phyloP scores from a whole-genome alignment of 2,888 invertebrate genomes.

The Tetrapedia diversipes region DNA sequence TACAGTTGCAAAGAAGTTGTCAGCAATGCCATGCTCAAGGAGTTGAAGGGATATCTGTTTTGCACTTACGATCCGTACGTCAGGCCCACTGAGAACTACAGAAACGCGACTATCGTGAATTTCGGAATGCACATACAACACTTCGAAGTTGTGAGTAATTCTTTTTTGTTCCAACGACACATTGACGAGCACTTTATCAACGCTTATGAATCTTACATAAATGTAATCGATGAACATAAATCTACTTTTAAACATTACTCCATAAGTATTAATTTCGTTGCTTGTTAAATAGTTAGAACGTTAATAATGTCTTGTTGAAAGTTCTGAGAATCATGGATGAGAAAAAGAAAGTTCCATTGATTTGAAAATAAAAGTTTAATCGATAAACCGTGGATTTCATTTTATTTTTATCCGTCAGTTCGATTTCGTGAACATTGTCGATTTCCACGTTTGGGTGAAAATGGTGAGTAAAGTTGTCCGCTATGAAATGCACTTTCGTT shows the following conservation, averaged over 20 bases:
- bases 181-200: too few species aligned
- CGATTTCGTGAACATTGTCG: neutral
- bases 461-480: slow-evolving; percentile 29
- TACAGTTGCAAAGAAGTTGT: slow-evolving; percentile 69
- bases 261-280: too few species aligned
- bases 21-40: slow-evolving; percentile 60
- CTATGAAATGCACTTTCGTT: neutral
- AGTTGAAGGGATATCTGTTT: slow-evolving; percentile 84
- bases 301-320: too few species aligned
- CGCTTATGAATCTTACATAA: too few species aligned
- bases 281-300: too few species aligned
- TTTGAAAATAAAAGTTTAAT: too few species aligned
- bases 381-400: neutral
- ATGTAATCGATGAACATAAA: too few species aligned
- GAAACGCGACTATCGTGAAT: slow-evolving; percentile 83
- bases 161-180: neutral
- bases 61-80: slow-evolving; percentile 83
- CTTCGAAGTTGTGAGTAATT: slow-evolving; percentile 78
- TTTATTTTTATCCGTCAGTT: slow-evolving; percentile 17
- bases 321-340: too few species aligned
- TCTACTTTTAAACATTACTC: too few species aligned
- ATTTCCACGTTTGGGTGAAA: neutral
- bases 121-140: slow-evolving; percentile 85
- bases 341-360: too few species aligned
- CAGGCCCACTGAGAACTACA: slow-evolving; percentile 84